Evolutionary conservation across 2,888 invertebrate genomes (phyloP), one percentile per base, ranked within the genome.

Genomic region (Hydroisotoma schaefferi): DNA sequence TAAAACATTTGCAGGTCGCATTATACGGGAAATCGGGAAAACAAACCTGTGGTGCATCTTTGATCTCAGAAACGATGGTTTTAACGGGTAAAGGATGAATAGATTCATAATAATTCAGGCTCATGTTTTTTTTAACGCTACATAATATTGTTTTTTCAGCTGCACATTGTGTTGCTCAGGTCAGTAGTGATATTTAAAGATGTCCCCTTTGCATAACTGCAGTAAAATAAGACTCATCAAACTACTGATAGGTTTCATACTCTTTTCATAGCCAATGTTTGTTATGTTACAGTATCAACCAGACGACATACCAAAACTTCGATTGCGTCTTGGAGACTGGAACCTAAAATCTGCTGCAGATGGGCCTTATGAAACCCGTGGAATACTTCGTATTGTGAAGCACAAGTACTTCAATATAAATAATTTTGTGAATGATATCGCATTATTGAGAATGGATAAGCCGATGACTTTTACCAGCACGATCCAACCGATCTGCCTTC

Each of bases 371-470:
- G 77, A 90, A 25, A 87, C 88, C 71, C 84, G 87, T 72, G 84
- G 85, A 74, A 87, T 91, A 54, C 88, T 87, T 74, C 81, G 90
- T 64, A 86, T 92, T 1, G 89, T 91, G 15, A 81, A 90, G 53
- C 92, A 92, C 75, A 83, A 87, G 73, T 88, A 87, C 26, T 92
- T 91, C 74, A 88, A 90, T 74, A 84, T 88, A 73, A 83, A 87
- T 66, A 90, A 89, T 29, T 78, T 91, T 82, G 87, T 87, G 77
- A 88, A 91, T 74, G 92, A 92, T 74, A 85, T 92, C 33, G 86
- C 92, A 0, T 80, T 92, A 57, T 77, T 92, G 44, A 90, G 89
- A 0, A 73, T 92, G 73, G 88, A 87, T 73, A 85, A 85, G 67
- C 87, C 90, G 0, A 87, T 91, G 2, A 77, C 82, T 40, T 91